These are phyloP conservation scores for Taeniopygia guttata DNA, from an alignment of 2,797 vertebrate genomes.

Conservation along the genomic window DNA sequence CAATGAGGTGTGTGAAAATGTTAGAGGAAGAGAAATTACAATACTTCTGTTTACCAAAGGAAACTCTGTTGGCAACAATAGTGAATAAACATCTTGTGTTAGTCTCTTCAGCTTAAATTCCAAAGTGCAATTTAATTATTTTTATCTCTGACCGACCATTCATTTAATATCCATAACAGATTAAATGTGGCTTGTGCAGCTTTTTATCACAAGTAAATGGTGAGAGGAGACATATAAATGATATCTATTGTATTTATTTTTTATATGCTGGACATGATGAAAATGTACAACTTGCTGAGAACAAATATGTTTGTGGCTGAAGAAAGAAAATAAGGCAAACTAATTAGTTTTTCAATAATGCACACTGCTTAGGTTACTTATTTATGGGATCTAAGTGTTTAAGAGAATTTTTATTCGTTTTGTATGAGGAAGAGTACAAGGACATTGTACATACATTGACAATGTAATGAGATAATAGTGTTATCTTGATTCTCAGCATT, in stretches of 20 bases:
- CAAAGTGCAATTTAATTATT: background rate
- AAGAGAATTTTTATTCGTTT: background rate
- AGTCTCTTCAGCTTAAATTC: background rate
- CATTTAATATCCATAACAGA: background rate
- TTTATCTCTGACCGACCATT: background rate
- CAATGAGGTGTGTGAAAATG: background rate
- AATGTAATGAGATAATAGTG: background rate
- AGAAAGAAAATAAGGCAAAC: background rate
- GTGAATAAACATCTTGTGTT: background rate
- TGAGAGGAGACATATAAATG: background rate
- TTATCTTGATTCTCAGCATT: background rate
- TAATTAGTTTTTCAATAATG: background rate
- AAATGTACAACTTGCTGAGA: background rate
- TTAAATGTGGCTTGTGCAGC: background rate
- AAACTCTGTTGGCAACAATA: background rate
- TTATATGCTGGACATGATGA: background rate
- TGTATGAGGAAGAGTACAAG: background rate
- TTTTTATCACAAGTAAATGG: background rate
- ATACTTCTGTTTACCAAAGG: background rate
- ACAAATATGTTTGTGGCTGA: background rate
- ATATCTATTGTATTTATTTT: background rate
- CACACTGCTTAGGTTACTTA: background rate
- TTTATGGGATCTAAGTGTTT: background rate
- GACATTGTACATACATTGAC: background rate
- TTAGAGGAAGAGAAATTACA: background rate